Conservation (phyloP, 2,797 vertebrate species). For the Buphagus erythrorhynchus region DNA sequence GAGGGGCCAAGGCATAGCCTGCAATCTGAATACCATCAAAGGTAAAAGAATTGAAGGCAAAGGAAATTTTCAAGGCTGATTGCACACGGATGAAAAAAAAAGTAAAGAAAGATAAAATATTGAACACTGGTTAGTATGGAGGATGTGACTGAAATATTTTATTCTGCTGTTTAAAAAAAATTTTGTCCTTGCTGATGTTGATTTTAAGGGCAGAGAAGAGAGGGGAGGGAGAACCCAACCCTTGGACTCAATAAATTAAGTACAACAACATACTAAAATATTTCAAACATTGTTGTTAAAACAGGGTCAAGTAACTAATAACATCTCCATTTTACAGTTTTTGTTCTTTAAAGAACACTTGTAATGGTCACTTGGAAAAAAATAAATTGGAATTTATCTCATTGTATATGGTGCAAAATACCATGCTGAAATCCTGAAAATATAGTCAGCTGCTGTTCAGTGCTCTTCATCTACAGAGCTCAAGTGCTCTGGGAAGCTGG, state of each 20-base stretch:
- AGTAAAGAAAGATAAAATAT: slow-evolving; percentile 40
- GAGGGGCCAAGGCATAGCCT: slow-evolving; percentile 6
- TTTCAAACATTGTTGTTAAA: neutral
- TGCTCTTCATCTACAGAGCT: neutral
- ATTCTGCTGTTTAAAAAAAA: neutral
- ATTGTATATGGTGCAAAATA: neutral
- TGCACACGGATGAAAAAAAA: neutral
- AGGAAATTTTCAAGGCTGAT: slow-evolving; percentile 51
- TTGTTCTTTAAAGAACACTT: neutral
- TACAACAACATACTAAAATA: neutral
- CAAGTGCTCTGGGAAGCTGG: neutral
- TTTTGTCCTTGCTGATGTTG: neutral
- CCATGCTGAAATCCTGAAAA: slow-evolving; percentile 6
- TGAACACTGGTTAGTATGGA: neutral
- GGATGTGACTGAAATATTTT: slow-evolving; percentile 27
- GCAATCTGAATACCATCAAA: slow-evolving; percentile 45
- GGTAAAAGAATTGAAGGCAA: slow-evolving; percentile 42
- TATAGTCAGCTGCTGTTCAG: slow-evolving; percentile 30
- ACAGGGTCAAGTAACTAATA: neutral
- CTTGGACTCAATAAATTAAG: neutral
- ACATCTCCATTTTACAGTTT: neutral
- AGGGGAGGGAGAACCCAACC: neutral
- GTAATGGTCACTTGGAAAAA: neutral
- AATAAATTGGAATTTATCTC: neutral
- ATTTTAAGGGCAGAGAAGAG: slow-evolving; percentile 2